Conservation (phyloP, 2,888 invertebrate species). For the Parnassius mnemosyne region DNA sequence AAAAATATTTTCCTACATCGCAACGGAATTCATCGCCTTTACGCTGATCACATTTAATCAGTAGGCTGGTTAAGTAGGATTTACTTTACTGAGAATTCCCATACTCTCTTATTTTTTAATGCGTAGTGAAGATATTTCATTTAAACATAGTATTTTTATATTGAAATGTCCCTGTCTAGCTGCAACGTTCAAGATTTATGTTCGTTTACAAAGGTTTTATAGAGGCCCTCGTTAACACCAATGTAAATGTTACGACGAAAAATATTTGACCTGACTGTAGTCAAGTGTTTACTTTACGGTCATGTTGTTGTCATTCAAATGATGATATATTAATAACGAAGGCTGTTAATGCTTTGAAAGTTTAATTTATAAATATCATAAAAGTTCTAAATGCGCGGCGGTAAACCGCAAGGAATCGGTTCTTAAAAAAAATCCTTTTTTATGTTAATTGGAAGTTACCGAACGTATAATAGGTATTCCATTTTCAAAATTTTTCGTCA, state of each 20-base stretch:
- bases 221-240: slow-evolving; percentile 74
- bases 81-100: slow-evolving; percentile 16
- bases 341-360: slow-evolving; percentile 25
- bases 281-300: slow-evolving; percentile 57
- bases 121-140: slow-evolving; percentile 61
- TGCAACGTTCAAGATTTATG: slow-evolving; percentile 64
- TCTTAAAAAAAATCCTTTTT: slow-evolving; percentile 3
- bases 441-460: slow-evolving; percentile 16
- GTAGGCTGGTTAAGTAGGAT: slow-evolving; percentile 14
- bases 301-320: slow-evolving; percentile 67
- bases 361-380: slow-evolving; percentile 19
- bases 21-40: slow-evolving; percentile 17
- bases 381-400: slow-evolving; percentile 15
- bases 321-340: slow-evolving; percentile 51
- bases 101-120: slow-evolving; percentile 39
- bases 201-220: slow-evolving; percentile 69
- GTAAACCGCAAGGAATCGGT: slow-evolving; percentile 6
- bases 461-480: neutral
- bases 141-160: slow-evolving; percentile 62
- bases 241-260: slow-evolving; percentile 67
- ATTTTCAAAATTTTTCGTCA: too few species aligned
- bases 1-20: slow-evolving; percentile 23
- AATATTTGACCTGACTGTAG: slow-evolving; percentile 53
- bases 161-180: slow-evolving; percentile 56
- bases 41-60: slow-evolving; percentile 23